Base-by-base conservation (phyloP, 2,113 vertebrate species). In the Urocitellus parryii region DNA sequence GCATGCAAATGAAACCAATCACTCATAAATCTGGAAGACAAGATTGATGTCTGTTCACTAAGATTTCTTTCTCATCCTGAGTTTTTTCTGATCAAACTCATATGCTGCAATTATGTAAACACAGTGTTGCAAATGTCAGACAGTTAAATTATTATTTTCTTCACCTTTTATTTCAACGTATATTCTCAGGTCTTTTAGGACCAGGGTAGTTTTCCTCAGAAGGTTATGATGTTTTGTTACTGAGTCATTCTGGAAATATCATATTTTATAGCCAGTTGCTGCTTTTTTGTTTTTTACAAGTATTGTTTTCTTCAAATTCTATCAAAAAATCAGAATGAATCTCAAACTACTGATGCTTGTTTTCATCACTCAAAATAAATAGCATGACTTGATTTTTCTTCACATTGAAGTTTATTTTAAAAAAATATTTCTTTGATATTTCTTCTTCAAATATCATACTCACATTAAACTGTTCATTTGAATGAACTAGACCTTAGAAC, bases 291-390 rank as follows among this genome's bases (percentile, higher is more conserved):
- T 56, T 56, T 58, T 79, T 51, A 39, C 32, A 48, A 76, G 13
- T 12, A 27, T 24, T 63, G 32, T 29, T 68, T 91, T 22, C 25
- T 84, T 80, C 58, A 13, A 63, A 81, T 76, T 27, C n/a, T 32
- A 76, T 84, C 12, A 13, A 91, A 93, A 68, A 34, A 51, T 67
- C 10, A 79, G 65, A 90, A 58, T 8, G 95, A 95, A 90, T 79
- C 63, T 82, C 77, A 95, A 68, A 79, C 4, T 73, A 20, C 20
- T 86, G 13, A 25, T 82, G 53, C 65, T 74, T 85, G 34, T 83
- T 74, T 72, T 78, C n/a, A 83, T 83, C 63, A 56, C 5, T 83
- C 37, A n/a, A 83, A 93, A 90, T 72, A 86, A 72, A 96, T 25
- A 73, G 18, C 22, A 56, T n/a, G 11, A 39, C 17, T 51, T 58